Conservation (phyloP, 2,113 vertebrate genomes). For the Rhabdomys dilectus region DNA sequence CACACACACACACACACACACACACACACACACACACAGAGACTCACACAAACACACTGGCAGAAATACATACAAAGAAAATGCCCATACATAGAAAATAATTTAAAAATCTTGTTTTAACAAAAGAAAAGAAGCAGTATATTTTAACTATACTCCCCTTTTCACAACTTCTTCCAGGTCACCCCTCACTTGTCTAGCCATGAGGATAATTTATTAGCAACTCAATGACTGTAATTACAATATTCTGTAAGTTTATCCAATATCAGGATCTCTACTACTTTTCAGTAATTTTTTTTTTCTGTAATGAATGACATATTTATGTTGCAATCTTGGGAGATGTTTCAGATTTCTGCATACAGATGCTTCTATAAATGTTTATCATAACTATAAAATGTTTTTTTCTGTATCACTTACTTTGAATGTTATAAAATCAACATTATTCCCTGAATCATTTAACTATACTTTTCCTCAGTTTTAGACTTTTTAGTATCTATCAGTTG, state of each 20-base stretch:
- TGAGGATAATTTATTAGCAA: background rate
- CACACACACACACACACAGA: too few relatives aligned
- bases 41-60: too few relatives aligned
- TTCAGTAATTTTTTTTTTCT: background rate
- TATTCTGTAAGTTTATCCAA: background rate
- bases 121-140: background rate
- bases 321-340: background rate
- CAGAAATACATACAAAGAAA: background rate
- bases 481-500: background rate
- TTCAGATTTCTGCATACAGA: background rate
- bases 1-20: too few relatives aligned
- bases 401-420: background rate
- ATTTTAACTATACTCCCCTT: background rate
- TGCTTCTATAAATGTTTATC: background rate
- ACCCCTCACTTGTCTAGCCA: background rate
- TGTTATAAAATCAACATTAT: background rate
- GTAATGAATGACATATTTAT: background rate
- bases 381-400: background rate
- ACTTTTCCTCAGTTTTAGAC: background rate
- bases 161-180: background rate
- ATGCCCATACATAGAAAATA: background rate
- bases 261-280: background rate
- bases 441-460: background rate
- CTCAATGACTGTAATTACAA: background rate
- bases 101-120: background rate